Evolutionary conservation across 2,797 vertebrate genomes (phyloP), one percentile per base, ranked within the genome.

Genomic region (Malurus leucopterus): DNA sequence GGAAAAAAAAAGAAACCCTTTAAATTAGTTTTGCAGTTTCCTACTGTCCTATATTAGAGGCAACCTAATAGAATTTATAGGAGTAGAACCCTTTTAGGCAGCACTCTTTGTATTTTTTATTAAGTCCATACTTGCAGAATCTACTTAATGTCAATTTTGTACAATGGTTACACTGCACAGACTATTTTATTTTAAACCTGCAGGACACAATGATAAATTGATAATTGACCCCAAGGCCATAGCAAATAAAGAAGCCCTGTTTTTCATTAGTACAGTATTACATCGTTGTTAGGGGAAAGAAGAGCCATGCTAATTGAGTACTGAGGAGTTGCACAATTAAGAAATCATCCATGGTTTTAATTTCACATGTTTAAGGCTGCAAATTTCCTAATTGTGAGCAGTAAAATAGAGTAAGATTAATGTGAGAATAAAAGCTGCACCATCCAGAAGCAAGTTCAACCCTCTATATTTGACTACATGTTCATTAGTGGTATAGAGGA

Each of bases 211-310:
- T 97, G 97, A 98, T 97, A 98, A 98, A 98, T 98, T 98, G 97
- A 98, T 97, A 97, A 97, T 97, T 98, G 97, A 98, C 98, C 95
- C 90, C 92, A 96, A 97, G 98, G 98, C 98, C 97, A 98, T 92
- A 95, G 95, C 94, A 98, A 98, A 98, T 97, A 97, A 97, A 97
- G 97, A 96, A 95, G 95, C 92, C 95, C 96, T 97, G 97, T 96
- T 98, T 98, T 97, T 98, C 98, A 98, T 98, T 98, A 98, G 96
- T 96, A 92, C 94, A 97, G 95, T 96, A 93, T 96, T 96, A 96
- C 93, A 93, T 90, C 43, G 93, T 97, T 95, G 95, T 94, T 94
- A 93, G 90, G 93, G 87, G 84, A 93, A 93, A 95, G 72, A 85
- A 94, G 84, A 94, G 34, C 10, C 3, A 92, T 88, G 88, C 41